Base-by-base conservation (phyloP, 2,888 invertebrate species). In the Drosophila rubida region DNA sequence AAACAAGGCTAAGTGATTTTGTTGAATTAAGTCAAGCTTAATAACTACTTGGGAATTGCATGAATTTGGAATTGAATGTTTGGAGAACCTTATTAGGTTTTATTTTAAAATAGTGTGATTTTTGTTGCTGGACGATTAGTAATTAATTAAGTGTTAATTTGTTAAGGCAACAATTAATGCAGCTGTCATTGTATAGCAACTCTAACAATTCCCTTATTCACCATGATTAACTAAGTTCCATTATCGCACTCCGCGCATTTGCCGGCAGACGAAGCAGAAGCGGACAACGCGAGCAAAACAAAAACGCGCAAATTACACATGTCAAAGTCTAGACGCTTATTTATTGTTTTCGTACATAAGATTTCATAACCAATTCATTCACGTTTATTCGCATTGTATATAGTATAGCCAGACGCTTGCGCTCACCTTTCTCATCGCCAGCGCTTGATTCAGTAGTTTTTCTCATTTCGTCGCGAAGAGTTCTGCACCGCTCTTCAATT, bases 231-330 rank as follows among this genome's bases (percentile, higher is more conserved):
- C 7, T 37, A 2, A 37, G 2, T 25, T 50, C 51, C 9, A 41
- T 57, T 63, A 39, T 51, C 27, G 45, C 48, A 57, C 4, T 48
- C 11, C 11, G 13, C 8, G 14, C 6, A 22, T 16, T 23, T 37
- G 46, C 58, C 62, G 69, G 60, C 16, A 16, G 41, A 61, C 63
- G 44, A 61, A 61, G 53, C 63, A 55, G 53, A 59, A 63, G 63
- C 69, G 78, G 65, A 83, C 45, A 67, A 42, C 6, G 27, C 57
- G 78, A 80, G 67, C 63, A 87, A 50, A 75, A 79, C 68, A 82
- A 75, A 76, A 6, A 14, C 13, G 44, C 8, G 23, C 7, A 4
- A 62, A 61, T 51, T 19, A 44, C 75, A 60, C 59, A 57, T 63
- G 54, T 11, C 16, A 19, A 13, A 13, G 30, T 19, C 23, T 27